phyloP scores from a whole-genome alignment of 2,888 invertebrate species.

The Tachina grossa region DNA sequence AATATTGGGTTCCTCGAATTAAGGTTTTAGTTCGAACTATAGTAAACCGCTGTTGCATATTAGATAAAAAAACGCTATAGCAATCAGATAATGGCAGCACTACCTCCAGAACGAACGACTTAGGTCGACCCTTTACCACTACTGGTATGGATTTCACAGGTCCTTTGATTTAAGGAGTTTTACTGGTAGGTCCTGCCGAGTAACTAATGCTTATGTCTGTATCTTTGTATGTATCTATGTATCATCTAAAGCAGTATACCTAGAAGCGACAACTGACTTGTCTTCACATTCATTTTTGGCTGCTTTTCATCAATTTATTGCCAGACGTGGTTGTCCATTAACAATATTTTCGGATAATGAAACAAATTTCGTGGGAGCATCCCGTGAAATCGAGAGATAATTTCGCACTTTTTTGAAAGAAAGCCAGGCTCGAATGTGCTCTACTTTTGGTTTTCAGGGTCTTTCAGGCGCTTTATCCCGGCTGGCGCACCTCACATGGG shows the following conservation, averaged over 20 bases:
- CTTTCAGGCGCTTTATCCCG: constrained; percentile 3
- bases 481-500: constrained; percentile 1
- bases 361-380: constrained; percentile 7
- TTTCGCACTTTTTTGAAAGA: too few species aligned
- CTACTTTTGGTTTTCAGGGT: background rate
- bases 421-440: too few species aligned
- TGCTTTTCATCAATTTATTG: constrained; percentile 30
- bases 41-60: too few species aligned
- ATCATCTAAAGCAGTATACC: constrained; percentile 12
- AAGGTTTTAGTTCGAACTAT: background rate
- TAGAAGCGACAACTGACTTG: constrained; percentile 26
- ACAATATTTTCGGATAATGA: constrained; percentile 18
- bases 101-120: too few species aligned
- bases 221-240: background rate
- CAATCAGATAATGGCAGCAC: too few species aligned
- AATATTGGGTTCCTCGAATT: background rate
- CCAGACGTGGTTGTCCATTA: constrained; percentile 12
- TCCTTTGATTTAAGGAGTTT: too few species aligned
- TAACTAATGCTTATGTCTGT: too few species aligned
- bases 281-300: constrained; percentile 26
- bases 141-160: too few species aligned
- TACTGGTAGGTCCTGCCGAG: too few species aligned
- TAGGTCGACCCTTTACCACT: too few species aligned
- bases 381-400: constrained; percentile 1
- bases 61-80: too few species aligned